A percentile compares a stretch with the other conserved stretches of the same genome.
Evolutionary conservation across 1,140 invertebrate genomes (phyloP).

Genomic region (Coenobita brevimanus): DNA sequence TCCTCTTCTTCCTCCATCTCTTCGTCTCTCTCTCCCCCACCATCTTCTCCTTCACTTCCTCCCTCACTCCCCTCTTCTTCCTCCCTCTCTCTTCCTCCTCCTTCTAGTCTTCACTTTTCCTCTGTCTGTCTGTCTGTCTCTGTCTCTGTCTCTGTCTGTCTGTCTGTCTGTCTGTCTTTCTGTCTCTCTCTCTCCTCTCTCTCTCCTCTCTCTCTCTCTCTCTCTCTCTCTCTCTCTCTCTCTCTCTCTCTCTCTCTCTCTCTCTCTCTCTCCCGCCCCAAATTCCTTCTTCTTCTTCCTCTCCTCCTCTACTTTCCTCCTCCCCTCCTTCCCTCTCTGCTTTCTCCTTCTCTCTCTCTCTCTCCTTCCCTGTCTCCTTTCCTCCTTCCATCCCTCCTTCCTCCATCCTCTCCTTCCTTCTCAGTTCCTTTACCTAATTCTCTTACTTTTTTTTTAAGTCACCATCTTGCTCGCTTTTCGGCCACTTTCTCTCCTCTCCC

Average conservation of each 20-base stretch:
- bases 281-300: too few species aligned
- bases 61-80: not conserved
- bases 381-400: not conserved
- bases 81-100: slow-evolving; percentile 2
- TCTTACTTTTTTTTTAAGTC: too few species aligned
- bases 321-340: too few species aligned
- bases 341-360: not conserved
- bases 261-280: not conserved
- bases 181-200: not conserved
- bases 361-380: not conserved
- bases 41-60: not conserved
- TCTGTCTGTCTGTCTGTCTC: slow-evolving; percentile 1
- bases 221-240: not conserved
- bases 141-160: not conserved
- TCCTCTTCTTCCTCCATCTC: not conserved
- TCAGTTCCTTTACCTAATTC: not conserved
- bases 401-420: not conserved
- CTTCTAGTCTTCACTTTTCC: not conserved
- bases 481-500: not conserved
- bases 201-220: not conserved
- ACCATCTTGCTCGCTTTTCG: too few species aligned
- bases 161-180: not conserved
- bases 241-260: not conserved
- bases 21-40: too few species aligned
- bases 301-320: too few species aligned